Evolutionary conservation across 1,140 invertebrate species (phyloP).

Genomic region (Panagrolaimus sp.): DNA sequence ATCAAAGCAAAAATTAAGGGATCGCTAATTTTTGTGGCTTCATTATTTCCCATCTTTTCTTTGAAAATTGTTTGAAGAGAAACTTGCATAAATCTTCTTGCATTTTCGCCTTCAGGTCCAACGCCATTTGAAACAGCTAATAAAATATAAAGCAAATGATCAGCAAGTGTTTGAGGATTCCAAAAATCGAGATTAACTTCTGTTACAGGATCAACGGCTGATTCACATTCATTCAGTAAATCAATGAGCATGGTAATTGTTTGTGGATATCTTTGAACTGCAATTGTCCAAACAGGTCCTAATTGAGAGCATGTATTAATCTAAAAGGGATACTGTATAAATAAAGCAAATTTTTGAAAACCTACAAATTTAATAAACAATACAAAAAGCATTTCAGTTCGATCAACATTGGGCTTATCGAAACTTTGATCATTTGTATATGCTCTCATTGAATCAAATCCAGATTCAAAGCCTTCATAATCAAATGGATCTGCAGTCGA

Average conservation of each 20-base stretch:
- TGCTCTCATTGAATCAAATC: not conserved
- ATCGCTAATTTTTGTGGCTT: not conserved
- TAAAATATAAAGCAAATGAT: not conserved
- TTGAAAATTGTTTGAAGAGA: not conserved
- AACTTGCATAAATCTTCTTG: not conserved
- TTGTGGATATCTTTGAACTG: not conserved
- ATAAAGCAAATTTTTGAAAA: too few relatives aligned
- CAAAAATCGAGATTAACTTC: not conserved
- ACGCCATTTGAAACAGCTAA: not conserved
- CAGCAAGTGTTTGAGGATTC: not conserved
- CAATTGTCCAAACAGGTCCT: not conserved
- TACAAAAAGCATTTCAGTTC: slow-evolving; percentile 1
- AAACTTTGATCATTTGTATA: not conserved
- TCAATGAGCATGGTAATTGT: not conserved
- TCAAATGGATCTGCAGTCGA: too few relatives aligned
- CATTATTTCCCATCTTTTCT: not conserved
- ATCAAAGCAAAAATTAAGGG: not conserved
- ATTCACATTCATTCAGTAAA: slow-evolving; percentile 1
- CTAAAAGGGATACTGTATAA: too few relatives aligned
- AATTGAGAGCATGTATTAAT: not conserved
- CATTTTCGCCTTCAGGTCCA: not conserved
- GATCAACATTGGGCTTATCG: not conserved
- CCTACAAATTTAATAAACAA: not conserved
- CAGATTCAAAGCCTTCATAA: too few relatives aligned
- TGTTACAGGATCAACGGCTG: not conserved